Conservation (phyloP, 2,797 vertebrate genomes). For the Picus viridis region DNA sequence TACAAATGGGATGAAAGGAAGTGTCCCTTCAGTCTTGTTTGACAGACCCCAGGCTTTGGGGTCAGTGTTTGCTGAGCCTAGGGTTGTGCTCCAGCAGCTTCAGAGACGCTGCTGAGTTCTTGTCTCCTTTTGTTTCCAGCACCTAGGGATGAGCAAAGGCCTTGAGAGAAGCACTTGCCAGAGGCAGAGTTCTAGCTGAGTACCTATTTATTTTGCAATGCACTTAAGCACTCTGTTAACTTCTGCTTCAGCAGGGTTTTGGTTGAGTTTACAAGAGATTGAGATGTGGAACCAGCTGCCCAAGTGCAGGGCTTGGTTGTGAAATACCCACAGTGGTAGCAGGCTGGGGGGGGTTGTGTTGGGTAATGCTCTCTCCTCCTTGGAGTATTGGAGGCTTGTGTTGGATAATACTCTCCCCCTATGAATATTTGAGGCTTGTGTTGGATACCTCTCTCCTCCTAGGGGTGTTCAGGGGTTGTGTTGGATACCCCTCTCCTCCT, state of each 20-base stretch:
- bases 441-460: background rate
- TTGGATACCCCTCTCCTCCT: too few species aligned
- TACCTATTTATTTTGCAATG: slow-evolving; percentile 66
- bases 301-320: slow-evolving; percentile 36
- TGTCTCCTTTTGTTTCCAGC: slow-evolving; percentile 17
- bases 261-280: slow-evolving; percentile 49
- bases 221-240: slow-evolving; percentile 63
- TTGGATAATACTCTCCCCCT: too few species aligned
- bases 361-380: too few species aligned
- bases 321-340: slow-evolving; percentile 45
- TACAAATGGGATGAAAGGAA: slow-evolving; percentile 11
- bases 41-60: background rate
- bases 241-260: slow-evolving; percentile 57
- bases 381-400: too few species aligned
- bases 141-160: slow-evolving; percentile 15
- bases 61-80: background rate
- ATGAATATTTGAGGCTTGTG: background rate
- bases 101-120: background rate
- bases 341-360: background rate
- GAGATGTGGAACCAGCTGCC: slow-evolving; percentile 10
- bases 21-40: background rate
- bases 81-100: background rate
- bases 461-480: too few species aligned
- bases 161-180: slow-evolving; percentile 4
- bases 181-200: slow-evolving; percentile 35